These are phyloP conservation scores for Sminthurides bifidus DNA, from an alignment of 1,140 invertebrate genomes.

Conservation along the genomic window DNA sequence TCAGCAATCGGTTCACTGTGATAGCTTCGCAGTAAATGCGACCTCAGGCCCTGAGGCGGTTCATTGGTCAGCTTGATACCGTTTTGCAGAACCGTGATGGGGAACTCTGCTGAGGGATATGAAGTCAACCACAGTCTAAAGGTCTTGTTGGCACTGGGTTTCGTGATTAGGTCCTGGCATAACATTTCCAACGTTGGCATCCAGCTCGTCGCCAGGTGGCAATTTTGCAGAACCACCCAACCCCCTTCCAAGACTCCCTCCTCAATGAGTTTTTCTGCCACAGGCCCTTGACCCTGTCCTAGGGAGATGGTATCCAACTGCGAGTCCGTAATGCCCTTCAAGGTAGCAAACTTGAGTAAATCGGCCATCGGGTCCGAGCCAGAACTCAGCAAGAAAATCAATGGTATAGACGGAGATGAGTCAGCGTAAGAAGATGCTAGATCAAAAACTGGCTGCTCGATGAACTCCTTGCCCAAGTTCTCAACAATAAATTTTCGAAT, in stretches of 20 bases:
- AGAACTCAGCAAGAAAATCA: conserved; percentile 81
- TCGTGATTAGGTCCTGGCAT: conserved; percentile 54
- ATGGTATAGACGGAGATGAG: conserved; percentile 65
- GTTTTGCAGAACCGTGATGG: conserved; percentile 46
- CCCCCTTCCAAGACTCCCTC: conserved; percentile 58
- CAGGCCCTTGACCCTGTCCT: conserved; percentile 78
- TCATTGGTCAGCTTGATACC: conserved; percentile 50
- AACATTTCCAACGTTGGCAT: conserved; percentile 74
- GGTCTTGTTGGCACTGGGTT: conserved; percentile 50
- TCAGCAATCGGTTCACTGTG: conserved; percentile 43
- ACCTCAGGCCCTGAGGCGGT: conserved; percentile 44
- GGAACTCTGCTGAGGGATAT: conserved; percentile 60
- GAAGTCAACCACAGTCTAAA: conserved; percentile 88
- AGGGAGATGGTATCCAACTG: conserved; percentile 76
- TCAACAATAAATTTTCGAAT: conserved; percentile 58
- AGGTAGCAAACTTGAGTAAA: conserved; percentile 66
- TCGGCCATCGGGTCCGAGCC: conserved; percentile 83
- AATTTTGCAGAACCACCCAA: conserved; percentile 91
- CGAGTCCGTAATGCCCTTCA: conserved; percentile 57
- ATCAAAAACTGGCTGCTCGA: conserved; percentile 80
- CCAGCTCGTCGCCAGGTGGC: conserved; percentile 83
- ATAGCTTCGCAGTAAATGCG: conserved; percentile 45
- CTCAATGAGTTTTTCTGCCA: conserved; percentile 67
- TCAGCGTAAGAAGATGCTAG: conserved; percentile 70
- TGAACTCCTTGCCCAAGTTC: conserved; percentile 65